A percentile compares a stretch with the other conserved stretches of the same genome.
Evolutionary conservation across 2,797 vertebrate species (phyloP).

Genomic region (Eremophila alpestris): DNA sequence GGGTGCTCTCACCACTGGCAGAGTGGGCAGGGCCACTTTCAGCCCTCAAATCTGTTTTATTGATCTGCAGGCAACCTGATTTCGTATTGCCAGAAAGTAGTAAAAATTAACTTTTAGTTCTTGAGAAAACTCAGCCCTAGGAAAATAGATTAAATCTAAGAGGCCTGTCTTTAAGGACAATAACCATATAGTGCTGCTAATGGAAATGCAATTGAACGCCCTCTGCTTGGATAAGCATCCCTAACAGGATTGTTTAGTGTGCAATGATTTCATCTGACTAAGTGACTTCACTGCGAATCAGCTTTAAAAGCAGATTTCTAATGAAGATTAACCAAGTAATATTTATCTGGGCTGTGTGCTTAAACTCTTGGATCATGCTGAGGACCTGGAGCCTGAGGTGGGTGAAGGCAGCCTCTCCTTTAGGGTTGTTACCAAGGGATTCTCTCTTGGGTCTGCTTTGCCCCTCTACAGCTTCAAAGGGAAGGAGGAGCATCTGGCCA

Average conservation of each 20-base stretch:
- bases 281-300: background rate
- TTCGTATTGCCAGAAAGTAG: background rate
- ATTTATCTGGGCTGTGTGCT: background rate
- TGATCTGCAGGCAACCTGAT: background rate
- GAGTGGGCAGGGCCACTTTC: background rate
- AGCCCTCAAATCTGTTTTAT: background rate
- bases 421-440: background rate
- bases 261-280: conserved; percentile 23
- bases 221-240: conserved; percentile 41
- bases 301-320: conserved; percentile 2
- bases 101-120: background rate
- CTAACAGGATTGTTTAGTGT: conserved; percentile 19
- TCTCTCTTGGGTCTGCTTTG: background rate
- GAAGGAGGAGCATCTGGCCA: background rate
- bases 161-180: conserved; percentile 36
- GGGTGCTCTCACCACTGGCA: background rate
- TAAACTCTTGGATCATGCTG: background rate
- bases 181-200: conserved; percentile 26
- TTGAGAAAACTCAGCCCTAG: background rate
- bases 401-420: background rate
- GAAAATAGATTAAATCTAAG: conserved; percentile 3
- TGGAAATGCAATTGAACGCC: conserved; percentile 12
- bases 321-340: background rate
- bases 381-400: background rate
- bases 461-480: background rate